A percentile compares a stretch with the other conserved stretches of the same genome.
These are phyloP conservation scores for Allolobophora icterica DNA, from an alignment of 2,888 invertebrate genomes.

Conservation along the genomic window DNA sequence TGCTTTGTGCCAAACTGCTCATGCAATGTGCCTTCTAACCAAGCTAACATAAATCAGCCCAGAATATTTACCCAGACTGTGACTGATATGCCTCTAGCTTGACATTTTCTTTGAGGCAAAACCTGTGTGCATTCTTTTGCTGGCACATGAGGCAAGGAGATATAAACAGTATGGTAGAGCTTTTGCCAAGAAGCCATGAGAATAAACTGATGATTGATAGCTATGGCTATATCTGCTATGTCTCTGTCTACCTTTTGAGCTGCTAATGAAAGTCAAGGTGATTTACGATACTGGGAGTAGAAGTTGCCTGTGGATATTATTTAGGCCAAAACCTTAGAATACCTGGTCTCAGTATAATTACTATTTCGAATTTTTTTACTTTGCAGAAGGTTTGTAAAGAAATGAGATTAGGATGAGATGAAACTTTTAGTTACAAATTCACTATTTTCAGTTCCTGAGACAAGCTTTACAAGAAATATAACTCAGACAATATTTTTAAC, in stretches of 20 bases:
- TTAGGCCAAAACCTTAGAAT: background rate
- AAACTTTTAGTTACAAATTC: background rate
- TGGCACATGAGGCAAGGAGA: background rate
- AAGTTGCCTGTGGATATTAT: background rate
- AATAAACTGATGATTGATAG: conserved; percentile 6
- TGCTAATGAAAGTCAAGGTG: background rate
- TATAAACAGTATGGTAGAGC: background rate
- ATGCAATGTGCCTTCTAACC: background rate
- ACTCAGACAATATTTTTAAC: background rate
- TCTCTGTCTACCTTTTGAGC: background rate
- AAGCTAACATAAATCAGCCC: background rate
- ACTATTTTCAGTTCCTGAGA: background rate
- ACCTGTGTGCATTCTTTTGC: background rate
- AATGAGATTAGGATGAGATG: conserved; percentile 9
- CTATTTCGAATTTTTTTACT: background rate
- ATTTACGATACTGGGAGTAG: background rate
- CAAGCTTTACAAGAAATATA: background rate
- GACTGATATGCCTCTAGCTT: conserved; percentile 5
- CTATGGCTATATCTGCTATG: background rate
- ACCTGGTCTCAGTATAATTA: background rate
- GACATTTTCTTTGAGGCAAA: conserved; percentile 17
- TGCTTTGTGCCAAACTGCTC: background rate
- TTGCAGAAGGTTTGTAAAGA: background rate
- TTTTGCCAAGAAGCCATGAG: background rate
- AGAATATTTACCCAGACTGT: background rate